These are phyloP conservation scores for Triplophysa yarkandensis DNA, from an alignment of 2,797 vertebrate species.

Conservation along the genomic window DNA sequence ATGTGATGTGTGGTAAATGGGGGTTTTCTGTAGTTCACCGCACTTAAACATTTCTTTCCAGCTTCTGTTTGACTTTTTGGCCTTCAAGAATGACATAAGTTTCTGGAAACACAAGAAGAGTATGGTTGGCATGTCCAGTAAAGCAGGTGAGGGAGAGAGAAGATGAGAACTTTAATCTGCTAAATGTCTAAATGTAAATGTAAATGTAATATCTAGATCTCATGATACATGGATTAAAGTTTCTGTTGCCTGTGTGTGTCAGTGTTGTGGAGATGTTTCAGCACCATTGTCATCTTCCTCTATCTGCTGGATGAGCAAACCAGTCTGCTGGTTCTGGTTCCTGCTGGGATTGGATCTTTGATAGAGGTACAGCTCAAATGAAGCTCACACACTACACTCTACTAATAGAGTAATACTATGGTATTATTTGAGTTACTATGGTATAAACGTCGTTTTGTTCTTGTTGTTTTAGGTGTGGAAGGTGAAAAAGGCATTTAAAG, in stretches of 20 bases:
- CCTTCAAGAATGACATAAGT: constrained; percentile 98
- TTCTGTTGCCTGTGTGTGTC: constrained; percentile 34
- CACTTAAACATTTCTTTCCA: constrained; percentile 62
- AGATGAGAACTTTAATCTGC: too few relatives aligned
- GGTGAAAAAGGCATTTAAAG: constrained; percentile 97
- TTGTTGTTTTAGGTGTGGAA: constrained; percentile 87
- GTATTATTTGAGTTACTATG: background rate
- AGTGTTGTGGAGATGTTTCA: constrained; percentile 98
- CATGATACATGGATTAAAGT: too few relatives aligned
- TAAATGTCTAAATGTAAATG: too few relatives aligned
- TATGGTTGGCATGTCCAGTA: constrained; percentile 98
- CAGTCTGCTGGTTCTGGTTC: constrained; percentile 92
- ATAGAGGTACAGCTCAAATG: constrained; percentile 82
- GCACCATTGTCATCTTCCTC: constrained; percentile 96
- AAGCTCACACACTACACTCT: too few relatives aligned
- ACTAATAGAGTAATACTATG: too few relatives aligned
- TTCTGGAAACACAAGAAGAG: constrained; percentile 98
- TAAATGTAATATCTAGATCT: too few relatives aligned
- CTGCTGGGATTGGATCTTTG: constrained; percentile 89
- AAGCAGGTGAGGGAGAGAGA: constrained; percentile 85
- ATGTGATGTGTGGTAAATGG: background rate
- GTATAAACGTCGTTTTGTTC: background rate
- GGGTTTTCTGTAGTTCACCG: background rate
- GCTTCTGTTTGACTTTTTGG: constrained; percentile 98
- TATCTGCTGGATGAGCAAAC: constrained; percentile 97